Base-by-base conservation (phyloP, 2,888 invertebrate genomes). In the Hypolimnas misippus region DNA sequence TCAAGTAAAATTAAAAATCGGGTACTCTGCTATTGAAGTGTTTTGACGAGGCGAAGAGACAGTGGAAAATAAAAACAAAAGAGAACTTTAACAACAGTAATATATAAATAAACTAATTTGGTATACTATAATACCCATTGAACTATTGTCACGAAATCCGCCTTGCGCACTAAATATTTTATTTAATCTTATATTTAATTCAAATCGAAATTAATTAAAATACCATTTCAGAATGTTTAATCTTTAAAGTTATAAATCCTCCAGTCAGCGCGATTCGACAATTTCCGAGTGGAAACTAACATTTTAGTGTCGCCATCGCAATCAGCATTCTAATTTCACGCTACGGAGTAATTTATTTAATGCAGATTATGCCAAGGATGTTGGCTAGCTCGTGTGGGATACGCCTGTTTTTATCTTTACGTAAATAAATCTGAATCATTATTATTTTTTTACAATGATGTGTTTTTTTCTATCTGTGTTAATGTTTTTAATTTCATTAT, bases 281-380 rank as follows among this genome's bases (percentile, higher is more conserved):
- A 52, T 56, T 58, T 63, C 62, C 63, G 46, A 56, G 55, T 66
- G 60, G 63, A 63, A 60, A 60, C 50, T 54, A 60, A 63, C 53
- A 52, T 60, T 62, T 62, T 31, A 57, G 60, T 57, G 57, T 54
- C 63, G 40, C 53, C 50, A 33, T 60, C 59, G 60, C 62, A 62
- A 65, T 65, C 50, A 65, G 51, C 57, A 62, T 62, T 61, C 57
- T 66, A 61, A 68, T 67, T 69, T 61, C 62, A 67, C 67, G 60
- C 66, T 56, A 53, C 44, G 61, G 33, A 52, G 55, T 62, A 58
- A 62, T 65, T 62, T 58, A 58, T 62, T 62, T 55, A 56, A 62
- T 62, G 42, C 57, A 62, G 57, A 62, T 57, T 59, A 29, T 60
- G 58, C 44, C 25, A 57, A 62, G 67, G 59, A 66, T 51, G 49